These are phyloP conservation scores for Lamprotornis superbus DNA, from an alignment of 2,113 vertebrate genomes.

Conservation along the genomic window DNA sequence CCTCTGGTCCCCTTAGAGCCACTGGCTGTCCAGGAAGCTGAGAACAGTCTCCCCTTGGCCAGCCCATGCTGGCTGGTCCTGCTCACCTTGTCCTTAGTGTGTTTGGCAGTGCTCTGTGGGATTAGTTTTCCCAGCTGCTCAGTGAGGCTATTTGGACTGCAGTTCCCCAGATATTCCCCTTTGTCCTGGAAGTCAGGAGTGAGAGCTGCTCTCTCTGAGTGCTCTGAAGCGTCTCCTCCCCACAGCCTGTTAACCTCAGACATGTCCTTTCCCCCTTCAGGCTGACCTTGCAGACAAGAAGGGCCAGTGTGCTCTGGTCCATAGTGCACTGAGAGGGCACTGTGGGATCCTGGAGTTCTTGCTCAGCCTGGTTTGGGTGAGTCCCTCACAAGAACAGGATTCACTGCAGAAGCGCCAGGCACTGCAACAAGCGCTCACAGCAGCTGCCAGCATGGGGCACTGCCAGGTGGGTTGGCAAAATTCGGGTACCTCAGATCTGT, in stretches of 20 bases:
- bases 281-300: slow-evolving; percentile 91
- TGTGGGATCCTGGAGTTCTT: slow-evolving; percentile 84
- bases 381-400: slow-evolving; percentile 74
- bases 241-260: not conserved
- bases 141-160: not conserved
- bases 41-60: not conserved
- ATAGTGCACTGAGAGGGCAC: slow-evolving; percentile 90
- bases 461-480: slow-evolving; percentile 76
- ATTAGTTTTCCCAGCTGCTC: not conserved
- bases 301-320: slow-evolving; percentile 92
- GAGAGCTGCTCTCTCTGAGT: not conserved
- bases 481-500: fast-evolving
- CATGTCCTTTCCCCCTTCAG: slow-evolving; percentile 41
- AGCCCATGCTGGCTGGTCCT: not conserved
- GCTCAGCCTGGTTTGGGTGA: slow-evolving; percentile 81
- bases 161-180: not conserved
- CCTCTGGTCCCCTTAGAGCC: not conserved
- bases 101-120: not conserved
- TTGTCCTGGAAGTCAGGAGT: not conserved
- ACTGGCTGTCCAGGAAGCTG: not conserved
- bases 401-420: slow-evolving; percentile 81
- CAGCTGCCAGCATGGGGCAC: slow-evolving; percentile 96
- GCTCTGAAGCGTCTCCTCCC: not conserved
- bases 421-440: slow-evolving; percentile 90
- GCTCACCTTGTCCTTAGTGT: not conserved